Conservation (phyloP, 1,140 invertebrate genomes). For the Stenopsyche tienmushanensis region DNA sequence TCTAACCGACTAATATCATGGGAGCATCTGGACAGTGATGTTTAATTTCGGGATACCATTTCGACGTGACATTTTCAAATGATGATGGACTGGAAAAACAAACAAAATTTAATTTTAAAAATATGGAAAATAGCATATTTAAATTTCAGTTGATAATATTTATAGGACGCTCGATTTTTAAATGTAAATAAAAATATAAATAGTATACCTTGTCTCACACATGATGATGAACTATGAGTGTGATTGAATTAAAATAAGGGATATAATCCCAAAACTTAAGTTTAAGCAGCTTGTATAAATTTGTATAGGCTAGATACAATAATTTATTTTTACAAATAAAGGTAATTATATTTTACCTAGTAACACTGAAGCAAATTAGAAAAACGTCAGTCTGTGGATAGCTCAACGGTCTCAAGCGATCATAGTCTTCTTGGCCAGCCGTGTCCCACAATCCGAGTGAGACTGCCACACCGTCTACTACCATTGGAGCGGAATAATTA, state of each 20-base stretch:
- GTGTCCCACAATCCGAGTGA: slow-evolving; percentile 95
- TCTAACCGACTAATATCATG: slow-evolving; percentile 92
- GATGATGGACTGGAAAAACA: slow-evolving; percentile 82
- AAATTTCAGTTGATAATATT: too few species aligned
- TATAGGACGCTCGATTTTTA: background rate
- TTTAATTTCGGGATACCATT: slow-evolving; percentile 99
- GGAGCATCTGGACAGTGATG: slow-evolving; percentile 98
- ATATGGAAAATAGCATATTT: too few species aligned
- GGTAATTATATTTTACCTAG: slow-evolving; percentile 53
- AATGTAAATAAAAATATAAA: slow-evolving; percentile 2
- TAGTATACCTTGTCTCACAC: too few species aligned
- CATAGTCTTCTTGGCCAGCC: slow-evolving; percentile 96
- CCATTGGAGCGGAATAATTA: slow-evolving; percentile 97
- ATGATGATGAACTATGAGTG: too few species aligned
- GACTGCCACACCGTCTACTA: slow-evolving; percentile 95
- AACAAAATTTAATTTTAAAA: slow-evolving; percentile 14
- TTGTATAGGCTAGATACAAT: too few species aligned
- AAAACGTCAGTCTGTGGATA: slow-evolving; percentile 98
- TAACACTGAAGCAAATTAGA: slow-evolving; percentile 97
- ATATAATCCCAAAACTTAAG: too few species aligned
- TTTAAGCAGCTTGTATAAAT: too few species aligned
- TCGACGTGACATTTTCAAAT: slow-evolving; percentile 97
- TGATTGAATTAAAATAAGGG: background rate
- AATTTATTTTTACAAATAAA: background rate
- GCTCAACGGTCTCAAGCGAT: slow-evolving; percentile 89